A percentile compares a stretch with the other conserved stretches of the same genome.
phyloP scores from a whole-genome alignment of 1,140 invertebrate species.

The Neodiprion pinetum region DNA sequence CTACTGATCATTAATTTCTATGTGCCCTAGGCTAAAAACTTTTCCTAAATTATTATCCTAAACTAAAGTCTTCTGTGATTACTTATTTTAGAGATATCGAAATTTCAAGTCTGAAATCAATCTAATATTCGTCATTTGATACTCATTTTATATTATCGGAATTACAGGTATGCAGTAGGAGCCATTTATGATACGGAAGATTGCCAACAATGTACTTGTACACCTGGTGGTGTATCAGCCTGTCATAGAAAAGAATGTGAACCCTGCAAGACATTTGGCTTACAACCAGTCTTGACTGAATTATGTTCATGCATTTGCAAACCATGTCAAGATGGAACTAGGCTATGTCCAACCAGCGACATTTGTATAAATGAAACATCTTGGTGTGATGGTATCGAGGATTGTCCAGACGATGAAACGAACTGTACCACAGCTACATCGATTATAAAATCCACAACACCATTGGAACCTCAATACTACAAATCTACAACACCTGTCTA shows the following conservation, averaged over 20 bases:
- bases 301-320: constrained; percentile 78
- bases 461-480: neutral
- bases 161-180: constrained; percentile 72
- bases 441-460: constrained; percentile 3
- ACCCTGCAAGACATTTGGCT: constrained; percentile 65
- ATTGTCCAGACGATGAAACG: constrained; percentile 86
- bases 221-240: constrained; percentile 70
- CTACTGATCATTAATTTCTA: constrained; percentile 16
- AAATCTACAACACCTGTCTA: neutral
- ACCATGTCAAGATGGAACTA: constrained; percentile 70
- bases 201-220: constrained; percentile 81
- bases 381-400: constrained; percentile 84
- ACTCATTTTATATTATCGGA: constrained; percentile 4
- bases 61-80: no score
- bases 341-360: constrained; percentile 76
- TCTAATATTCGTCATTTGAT: neutral
- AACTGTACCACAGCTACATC: constrained; percentile 64
- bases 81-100: neutral
- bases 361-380: constrained; percentile 73
- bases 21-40: neutral
- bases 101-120: neutral
- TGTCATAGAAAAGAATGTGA: constrained; percentile 75
- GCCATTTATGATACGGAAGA: constrained; percentile 71
- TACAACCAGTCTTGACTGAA: constrained; percentile 61
- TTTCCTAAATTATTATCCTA: neutral